Percentiles rank a stretch among this genome's conserved stretches.
phyloP scores from a whole-genome alignment of 1,140 invertebrate genomes.

The Melitaea cinxia region DNA sequence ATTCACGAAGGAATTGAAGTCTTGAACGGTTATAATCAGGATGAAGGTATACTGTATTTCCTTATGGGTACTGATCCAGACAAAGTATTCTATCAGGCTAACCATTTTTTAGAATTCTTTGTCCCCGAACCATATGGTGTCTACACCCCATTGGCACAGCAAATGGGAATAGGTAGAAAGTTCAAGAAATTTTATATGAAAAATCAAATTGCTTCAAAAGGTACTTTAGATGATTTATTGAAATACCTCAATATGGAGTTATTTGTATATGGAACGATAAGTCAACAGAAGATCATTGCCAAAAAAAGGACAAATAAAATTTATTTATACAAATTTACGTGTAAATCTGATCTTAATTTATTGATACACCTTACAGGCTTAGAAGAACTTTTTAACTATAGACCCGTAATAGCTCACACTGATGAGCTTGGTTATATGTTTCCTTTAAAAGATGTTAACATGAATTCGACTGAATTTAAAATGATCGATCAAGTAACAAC shows the following conservation, averaged over 20 bases:
- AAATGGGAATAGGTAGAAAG: slow-evolving; percentile 46
- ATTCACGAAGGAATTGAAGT: slow-evolving; percentile 59
- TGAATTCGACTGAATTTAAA: slow-evolving; percentile 37
- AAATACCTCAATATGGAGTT: slow-evolving; percentile 34
- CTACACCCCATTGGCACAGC: slow-evolving; percentile 26
- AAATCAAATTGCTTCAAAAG: slow-evolving; percentile 20
- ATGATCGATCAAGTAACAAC: slow-evolving; percentile 45
- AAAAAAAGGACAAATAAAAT: slow-evolving; percentile 35
- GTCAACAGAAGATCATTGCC: slow-evolving; percentile 38
- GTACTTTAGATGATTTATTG: slow-evolving; percentile 34
- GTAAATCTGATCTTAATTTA: slow-evolving; percentile 44
- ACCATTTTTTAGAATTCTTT: slow-evolving; percentile 43
- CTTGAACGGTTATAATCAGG: slow-evolving; percentile 47
- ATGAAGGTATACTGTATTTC: slow-evolving; percentile 47
- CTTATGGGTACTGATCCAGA: slow-evolving; percentile 9
- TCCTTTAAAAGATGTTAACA: slow-evolving; percentile 18
- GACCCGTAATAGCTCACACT: slow-evolving; percentile 36
- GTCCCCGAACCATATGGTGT: slow-evolving; percentile 36
- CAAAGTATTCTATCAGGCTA: slow-evolving; percentile 34
- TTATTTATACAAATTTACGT: slow-evolving; percentile 54
- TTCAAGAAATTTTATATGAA: slow-evolving; percentile 49
- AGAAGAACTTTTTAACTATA: slow-evolving; percentile 17
- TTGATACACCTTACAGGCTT: slow-evolving; percentile 23
- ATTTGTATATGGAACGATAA: slow-evolving; percentile 33
- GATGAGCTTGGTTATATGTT: slow-evolving; percentile 57